Evolutionary conservation across 2,113 vertebrate genomes (phyloP).

Genomic region (Callipepla californica): DNA sequence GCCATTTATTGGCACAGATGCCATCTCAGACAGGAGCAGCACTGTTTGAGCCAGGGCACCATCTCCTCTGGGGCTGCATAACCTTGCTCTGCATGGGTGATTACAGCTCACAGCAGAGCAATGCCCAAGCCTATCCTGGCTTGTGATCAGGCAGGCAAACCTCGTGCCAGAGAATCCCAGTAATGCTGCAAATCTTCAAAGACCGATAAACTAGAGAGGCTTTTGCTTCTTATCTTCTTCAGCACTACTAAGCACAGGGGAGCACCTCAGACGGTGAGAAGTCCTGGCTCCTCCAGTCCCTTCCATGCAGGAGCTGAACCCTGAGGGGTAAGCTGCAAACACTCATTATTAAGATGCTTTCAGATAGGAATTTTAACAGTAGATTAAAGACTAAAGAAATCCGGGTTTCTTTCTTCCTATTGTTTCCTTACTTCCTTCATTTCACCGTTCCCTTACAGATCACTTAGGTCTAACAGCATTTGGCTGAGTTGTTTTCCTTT

Average conservation of each 20-base stretch:
- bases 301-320: constrained; percentile 18
- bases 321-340: constrained; percentile 22
- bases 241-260: neutral
- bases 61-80: neutral
- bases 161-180: constrained; percentile 44
- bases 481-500: neutral
- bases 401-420: neutral
- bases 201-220: constrained; percentile 27
- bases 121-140: neutral
- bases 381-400: neutral
- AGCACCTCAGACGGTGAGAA: neutral
- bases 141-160: neutral
- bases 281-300: neutral
- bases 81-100: neutral
- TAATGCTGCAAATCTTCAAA: constrained; percentile 56
- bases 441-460: neutral
- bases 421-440: neutral
- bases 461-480: neutral
- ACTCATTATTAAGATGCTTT: constrained; percentile 22
- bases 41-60: neutral
- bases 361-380: neutral
- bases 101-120: neutral
- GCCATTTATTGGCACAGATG: fast-evolving
- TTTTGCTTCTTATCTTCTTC: constrained; percentile 56
- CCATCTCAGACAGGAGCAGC: neutral